A percentile compares a stretch with the other conserved stretches of the same genome.
Evolutionary conservation across 2,113 vertebrate genomes (phyloP).

Genomic region (Seriola rivoliana): DNA sequence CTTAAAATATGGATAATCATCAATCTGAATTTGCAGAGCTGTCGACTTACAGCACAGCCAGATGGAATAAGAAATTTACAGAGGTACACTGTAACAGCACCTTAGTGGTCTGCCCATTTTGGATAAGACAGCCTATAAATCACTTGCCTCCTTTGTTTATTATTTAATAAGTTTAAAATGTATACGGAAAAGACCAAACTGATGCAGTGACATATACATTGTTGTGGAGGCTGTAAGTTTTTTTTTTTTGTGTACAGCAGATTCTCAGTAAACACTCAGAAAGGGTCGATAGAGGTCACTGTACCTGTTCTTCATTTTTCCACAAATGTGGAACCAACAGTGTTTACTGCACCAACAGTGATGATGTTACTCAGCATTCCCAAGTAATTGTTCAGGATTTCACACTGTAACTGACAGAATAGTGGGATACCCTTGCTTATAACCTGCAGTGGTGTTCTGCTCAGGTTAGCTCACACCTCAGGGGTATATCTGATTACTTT

Average conservation of each 20-base stretch:
- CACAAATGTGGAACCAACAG: neutral
- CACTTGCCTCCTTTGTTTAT: neutral
- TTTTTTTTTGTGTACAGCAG: neutral
- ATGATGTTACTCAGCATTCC: neutral
- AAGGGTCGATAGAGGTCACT: neutral
- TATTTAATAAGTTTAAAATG: constrained; percentile 4
- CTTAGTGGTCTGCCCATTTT: neutral
- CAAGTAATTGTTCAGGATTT: neutral
- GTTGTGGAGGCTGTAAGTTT: neutral
- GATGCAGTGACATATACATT: neutral
- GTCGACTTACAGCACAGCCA: constrained; percentile 34
- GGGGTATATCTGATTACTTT: constrained; percentile 18
- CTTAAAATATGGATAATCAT: constrained; percentile 48
- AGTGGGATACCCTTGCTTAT: neutral
- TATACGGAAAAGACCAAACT: neutral
- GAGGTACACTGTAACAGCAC: neutral
- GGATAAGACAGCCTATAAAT: constrained; percentile 19
- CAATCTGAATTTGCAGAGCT: constrained; percentile 51
- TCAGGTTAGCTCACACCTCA: constrained; percentile 15
- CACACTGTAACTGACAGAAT: neutral
- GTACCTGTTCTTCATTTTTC: neutral
- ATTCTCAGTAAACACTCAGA: neutral
- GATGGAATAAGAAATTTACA: constrained; percentile 33
- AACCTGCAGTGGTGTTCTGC: neutral
- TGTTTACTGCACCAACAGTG: neutral